Percentiles rank a stretch among this genome's conserved stretches.
Evolutionary conservation across 1,140 invertebrate genomes (phyloP).

Genomic region (Homalodisca vitripennis): DNA sequence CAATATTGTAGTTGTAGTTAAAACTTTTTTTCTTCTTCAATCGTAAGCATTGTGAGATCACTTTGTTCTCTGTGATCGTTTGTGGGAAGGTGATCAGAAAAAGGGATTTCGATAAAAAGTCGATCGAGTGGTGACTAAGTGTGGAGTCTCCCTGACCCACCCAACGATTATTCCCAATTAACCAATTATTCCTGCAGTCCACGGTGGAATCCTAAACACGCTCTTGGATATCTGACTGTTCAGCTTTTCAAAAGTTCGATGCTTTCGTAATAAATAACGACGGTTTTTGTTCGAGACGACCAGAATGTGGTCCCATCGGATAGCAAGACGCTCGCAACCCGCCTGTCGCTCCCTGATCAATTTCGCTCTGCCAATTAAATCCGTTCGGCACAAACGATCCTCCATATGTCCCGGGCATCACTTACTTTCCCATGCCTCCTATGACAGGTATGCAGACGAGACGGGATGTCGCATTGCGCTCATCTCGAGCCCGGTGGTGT

Average conservation of each 20-base stretch:
- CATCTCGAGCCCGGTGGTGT: no score
- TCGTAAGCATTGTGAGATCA: no score
- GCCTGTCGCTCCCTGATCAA: slow-evolving; percentile 22
- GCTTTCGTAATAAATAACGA: slow-evolving; percentile 27
- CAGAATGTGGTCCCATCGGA: slow-evolving; percentile 22
- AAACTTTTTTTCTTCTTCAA: no score
- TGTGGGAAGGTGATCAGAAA: no score
- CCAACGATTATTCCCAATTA: slow-evolving; percentile 23
- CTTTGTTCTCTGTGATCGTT: no score
- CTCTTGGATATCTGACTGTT: slow-evolving; percentile 12
- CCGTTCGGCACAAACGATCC: slow-evolving; percentile 21
- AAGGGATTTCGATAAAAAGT: no score
- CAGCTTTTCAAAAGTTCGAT: slow-evolving; percentile 26
- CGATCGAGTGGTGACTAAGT: no score
- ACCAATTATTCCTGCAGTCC: slow-evolving; percentile 21
- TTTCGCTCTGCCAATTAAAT: slow-evolving; percentile 25
- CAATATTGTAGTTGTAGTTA: no score
- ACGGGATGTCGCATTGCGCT: no score
- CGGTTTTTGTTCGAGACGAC: slow-evolving; percentile 16
- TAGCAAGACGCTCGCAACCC: slow-evolving; percentile 10
- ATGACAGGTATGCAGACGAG: not conserved
- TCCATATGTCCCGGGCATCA: slow-evolving; percentile 19
- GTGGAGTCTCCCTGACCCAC: not conserved
- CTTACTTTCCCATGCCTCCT: slow-evolving; percentile 19
- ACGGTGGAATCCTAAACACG: slow-evolving; percentile 10